These are phyloP conservation scores for Saccostrea cuccullata DNA, from an alignment of 1,140 invertebrate genomes.

Conservation along the genomic window DNA sequence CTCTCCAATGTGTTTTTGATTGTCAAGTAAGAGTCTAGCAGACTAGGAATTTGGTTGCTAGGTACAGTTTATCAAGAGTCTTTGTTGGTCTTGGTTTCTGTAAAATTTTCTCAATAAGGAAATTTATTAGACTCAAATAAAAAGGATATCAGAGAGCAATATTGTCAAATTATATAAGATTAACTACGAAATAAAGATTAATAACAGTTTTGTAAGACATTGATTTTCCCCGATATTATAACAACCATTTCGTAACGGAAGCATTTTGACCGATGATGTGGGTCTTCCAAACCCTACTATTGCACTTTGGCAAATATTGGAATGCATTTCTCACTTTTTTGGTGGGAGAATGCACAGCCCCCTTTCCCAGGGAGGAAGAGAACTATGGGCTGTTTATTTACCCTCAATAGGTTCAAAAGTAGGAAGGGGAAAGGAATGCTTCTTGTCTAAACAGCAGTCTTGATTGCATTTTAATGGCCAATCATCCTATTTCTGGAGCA, in stretches of 20 bases:
- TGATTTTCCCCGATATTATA: constrained; percentile 2
- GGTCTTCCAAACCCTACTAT: not conserved
- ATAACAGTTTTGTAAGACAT: constrained; percentile 19
- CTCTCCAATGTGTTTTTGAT: constrained; percentile 34
- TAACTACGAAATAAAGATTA: not conserved
- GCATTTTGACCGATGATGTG: not conserved
- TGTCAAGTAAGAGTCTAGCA: constrained; percentile 35
- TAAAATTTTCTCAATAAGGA: constrained; percentile 28
- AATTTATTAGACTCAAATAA: constrained; percentile 30
- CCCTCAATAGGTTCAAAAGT: constrained; percentile 1
- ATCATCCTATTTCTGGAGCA: constrained; percentile 18
- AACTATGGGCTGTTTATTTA: not conserved
- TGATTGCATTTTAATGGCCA: constrained; percentile 37
- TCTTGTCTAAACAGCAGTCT: constrained; percentile 31
- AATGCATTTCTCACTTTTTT: not conserved
- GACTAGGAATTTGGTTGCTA: constrained; percentile 34
- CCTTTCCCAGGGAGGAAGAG: constrained; percentile 17
- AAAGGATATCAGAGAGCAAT: constrained; percentile 33
- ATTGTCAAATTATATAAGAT: constrained; percentile 36
- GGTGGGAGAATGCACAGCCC: not conserved
- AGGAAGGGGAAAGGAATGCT: constrained; percentile 11
- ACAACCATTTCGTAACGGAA: not conserved
- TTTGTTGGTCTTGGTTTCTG: constrained; percentile 18
- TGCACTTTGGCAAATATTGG: not conserved
- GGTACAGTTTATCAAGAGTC: constrained; percentile 23